Percentiles rank a stretch among this genome's conserved stretches.
phyloP scores from a whole-genome alignment of 2,113 vertebrate species.

The Tachycineta bicolor region DNA sequence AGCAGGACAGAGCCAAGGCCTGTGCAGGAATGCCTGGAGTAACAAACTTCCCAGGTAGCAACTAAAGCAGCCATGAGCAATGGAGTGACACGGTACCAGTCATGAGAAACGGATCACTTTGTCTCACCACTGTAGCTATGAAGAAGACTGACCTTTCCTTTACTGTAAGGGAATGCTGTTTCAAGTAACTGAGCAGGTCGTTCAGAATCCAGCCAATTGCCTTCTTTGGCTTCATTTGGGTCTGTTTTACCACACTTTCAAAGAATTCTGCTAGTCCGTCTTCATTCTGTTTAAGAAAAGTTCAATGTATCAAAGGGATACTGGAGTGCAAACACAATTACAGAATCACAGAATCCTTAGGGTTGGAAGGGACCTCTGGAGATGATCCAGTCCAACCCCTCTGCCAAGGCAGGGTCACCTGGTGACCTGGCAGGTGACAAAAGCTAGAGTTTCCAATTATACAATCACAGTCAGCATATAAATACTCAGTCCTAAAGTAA shows the following conservation, averaged over 20 bases:
- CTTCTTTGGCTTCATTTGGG: conserved; percentile 85
- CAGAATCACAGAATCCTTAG: background rate
- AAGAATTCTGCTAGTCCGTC: conserved; percentile 91
- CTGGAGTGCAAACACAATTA: background rate
- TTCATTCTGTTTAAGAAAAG: conserved; percentile 83
- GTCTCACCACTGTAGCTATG: background rate
- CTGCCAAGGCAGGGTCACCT: background rate
- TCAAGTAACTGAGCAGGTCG: conserved; percentile 85
- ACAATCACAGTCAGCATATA: background rate
- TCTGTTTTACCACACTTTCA: conserved; percentile 82
- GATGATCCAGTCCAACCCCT: background rate
- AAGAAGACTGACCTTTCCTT: conserved; percentile 86
- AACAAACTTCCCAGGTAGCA: background rate
- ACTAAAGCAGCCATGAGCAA: background rate
- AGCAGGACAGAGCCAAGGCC: background rate
- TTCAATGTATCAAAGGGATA: background rate
- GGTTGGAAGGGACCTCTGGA: background rate
- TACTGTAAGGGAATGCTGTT: conserved; percentile 80
- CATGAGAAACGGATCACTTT: background rate
- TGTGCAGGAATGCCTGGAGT: background rate
- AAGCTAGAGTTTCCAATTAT: background rate
- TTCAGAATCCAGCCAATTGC: conserved; percentile 93
- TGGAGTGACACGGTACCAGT: fast-evolving
- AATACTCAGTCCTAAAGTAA: background rate
- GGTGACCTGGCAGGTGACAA: background rate